Base-by-base conservation (phyloP, 2,797 vertebrate genomes). In the Phrynocephalus forsythii region DNA sequence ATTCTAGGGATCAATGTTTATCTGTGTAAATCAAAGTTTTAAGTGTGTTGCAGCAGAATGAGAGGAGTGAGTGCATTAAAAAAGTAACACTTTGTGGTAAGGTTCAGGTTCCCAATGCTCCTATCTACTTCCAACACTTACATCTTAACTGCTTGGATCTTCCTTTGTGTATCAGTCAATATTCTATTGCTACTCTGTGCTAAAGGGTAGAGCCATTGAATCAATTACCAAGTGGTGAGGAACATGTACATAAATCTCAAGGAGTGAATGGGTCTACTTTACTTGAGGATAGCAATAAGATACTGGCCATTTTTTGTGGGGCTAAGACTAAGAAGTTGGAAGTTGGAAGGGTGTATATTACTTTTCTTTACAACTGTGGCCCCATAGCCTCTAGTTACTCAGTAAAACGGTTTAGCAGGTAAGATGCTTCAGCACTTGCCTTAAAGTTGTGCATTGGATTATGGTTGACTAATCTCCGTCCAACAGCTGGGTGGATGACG, bases 301-400 rank as follows among this genome's bases (percentile, higher is more conserved):
- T 56, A 22, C n/a, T 38, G 30, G 11, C 24, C 24, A 48, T 71
- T 11, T 33, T 72, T 72, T 72, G 30, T 33, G 1, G 72, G 38
- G 72, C 30, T 76, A 20, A n/a, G 38, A 9, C 3, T 73, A 20
- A 80, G 66, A n/a, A 52, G 15, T 30, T 84, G 63, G 28, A 48
- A 28, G 30, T 72, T 50, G 26, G 6, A 38, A 84, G 81, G 81
- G 68, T 69, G 8, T 22, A 84, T 63, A 78, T 38, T 22, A 83
- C 6, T 26, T 15, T 15, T 50, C 20, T 73, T 80, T 33, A 66
- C 52, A 69, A 68, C 24, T 18, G 22, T 26, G 6, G 69, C 24
- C n/a, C 15, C 26, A 48, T 75, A 56, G 5, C 28, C 3, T n/a
- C 22, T 22, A 1, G 56, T 0, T 86, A 13, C 5, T 3, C 0